phyloP scores from a whole-genome alignment of 2,888 invertebrate genomes.

The Entomobrya multifasciata region DNA sequence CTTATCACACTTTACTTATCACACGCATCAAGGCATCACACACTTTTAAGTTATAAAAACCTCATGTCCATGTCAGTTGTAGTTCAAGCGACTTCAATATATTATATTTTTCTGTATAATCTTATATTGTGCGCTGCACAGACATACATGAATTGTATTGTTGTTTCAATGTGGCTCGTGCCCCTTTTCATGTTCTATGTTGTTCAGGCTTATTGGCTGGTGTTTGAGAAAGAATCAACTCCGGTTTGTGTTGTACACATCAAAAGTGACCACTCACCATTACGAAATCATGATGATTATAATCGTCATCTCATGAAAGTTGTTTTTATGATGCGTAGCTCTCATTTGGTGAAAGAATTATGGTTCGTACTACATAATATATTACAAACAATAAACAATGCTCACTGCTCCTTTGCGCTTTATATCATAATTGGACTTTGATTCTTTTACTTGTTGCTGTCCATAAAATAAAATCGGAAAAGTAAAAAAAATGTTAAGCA shows the following conservation, averaged over 20 bases:
- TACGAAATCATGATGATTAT: slow-evolving; percentile 44
- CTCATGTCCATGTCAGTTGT: slow-evolving; percentile 50
- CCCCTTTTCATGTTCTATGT: slow-evolving; percentile 7
- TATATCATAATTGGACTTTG: slow-evolving; percentile 57
- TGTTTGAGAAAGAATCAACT: slow-evolving; percentile 29
- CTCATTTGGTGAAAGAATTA: slow-evolving; percentile 47
- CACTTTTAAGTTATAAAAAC: slow-evolving; percentile 51
- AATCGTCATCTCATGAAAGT: slow-evolving; percentile 52
- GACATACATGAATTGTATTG: background rate
- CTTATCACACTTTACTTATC: slow-evolving; percentile 50
- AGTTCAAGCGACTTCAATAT: slow-evolving; percentile 14
- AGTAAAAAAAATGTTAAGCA: background rate
- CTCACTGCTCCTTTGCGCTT: slow-evolving; percentile 7
- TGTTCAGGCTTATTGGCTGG: background rate
- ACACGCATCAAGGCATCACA: background rate
- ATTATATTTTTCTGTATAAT: background rate
- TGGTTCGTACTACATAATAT: slow-evolving; percentile 39
- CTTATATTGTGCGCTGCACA: too few species aligned
- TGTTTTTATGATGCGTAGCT: slow-evolving; percentile 41
- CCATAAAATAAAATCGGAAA: slow-evolving; percentile 21
- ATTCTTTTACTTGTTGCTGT: slow-evolving; percentile 53
- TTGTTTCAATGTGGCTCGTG: slow-evolving; percentile 58
- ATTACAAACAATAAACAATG: slow-evolving; percentile 33
- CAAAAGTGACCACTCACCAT: slow-evolving; percentile 44
- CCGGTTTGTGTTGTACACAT: slow-evolving; percentile 13